phyloP scores from a whole-genome alignment of 2,888 invertebrate genomes.

The Sycophila texana region DNA sequence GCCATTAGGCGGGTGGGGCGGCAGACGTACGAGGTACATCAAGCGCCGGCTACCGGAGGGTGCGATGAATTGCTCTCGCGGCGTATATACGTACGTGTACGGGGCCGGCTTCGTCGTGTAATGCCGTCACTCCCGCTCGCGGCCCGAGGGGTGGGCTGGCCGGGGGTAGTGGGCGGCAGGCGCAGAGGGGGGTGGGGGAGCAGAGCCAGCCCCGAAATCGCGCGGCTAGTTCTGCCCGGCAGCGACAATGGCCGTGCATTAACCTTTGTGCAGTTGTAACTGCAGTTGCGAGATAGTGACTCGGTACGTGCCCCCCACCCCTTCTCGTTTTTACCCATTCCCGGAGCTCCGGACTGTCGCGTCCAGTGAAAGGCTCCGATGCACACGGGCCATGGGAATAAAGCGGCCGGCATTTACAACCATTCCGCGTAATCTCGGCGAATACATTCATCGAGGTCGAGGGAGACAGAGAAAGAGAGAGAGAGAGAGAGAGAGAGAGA shows the following conservation, averaged over 20 bases:
- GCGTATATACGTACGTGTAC: slow-evolving; percentile 4
- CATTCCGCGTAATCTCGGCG: slow-evolving; percentile 74
- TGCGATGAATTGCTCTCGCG: slow-evolving; percentile 16
- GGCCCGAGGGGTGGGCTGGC: slow-evolving; percentile 15
- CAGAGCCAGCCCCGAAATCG: slow-evolving; percentile 17
- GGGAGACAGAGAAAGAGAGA: not conserved
- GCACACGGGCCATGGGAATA: slow-evolving; percentile 48
- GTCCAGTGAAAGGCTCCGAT: slow-evolving; percentile 48
- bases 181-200: not conserved
- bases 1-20: slow-evolving; percentile 41
- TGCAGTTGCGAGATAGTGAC: slow-evolving; percentile 73
- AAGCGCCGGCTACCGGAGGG: not conserved
- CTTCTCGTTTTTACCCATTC: slow-evolving; percentile 30
- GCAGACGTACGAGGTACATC: slow-evolving; percentile 18
- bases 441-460: slow-evolving; percentile 70
- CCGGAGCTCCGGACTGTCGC: slow-evolving; percentile 49
- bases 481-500: slow-evolving; percentile 4
- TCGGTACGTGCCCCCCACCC: slow-evolving; percentile 26
- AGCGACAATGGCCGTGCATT: slow-evolving; percentile 74
- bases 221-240: slow-evolving; percentile 68
- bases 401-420: slow-evolving; percentile 67
- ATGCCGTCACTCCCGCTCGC: slow-evolving; percentile 57
- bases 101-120: slow-evolving; percentile 6
- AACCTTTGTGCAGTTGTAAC: slow-evolving; percentile 75
- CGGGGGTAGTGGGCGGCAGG: slow-evolving; percentile 3